Evolutionary conservation across 2,888 invertebrate genomes (phyloP), one percentile per base, ranked within the genome.

Genomic region (Eledone cirrhosa): DNA sequence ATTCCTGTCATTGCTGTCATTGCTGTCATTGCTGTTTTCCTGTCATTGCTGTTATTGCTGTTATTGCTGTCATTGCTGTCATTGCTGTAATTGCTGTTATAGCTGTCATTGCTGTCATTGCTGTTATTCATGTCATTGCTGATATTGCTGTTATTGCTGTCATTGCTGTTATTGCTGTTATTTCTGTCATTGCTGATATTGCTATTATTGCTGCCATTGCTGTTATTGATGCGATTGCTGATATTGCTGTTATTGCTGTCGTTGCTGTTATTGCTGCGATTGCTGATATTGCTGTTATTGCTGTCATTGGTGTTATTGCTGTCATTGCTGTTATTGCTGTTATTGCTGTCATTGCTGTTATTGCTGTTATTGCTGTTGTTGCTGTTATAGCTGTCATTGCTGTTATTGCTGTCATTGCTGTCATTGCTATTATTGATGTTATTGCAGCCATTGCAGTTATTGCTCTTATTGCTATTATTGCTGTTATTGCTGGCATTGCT

Each of bases 61-160:
- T 27, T 41, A 59, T 27, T 76, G 48, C 53, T 41, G 48, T 27
- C 48, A 59, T 27, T 41, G n/a, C n/a, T n/a, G n/a, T n/a, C n/a
- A n/a, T n/a, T n/a, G n/a, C n/a, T n/a, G n/a, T n/a, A n/a, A n/a
- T n/a, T n/a, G n/a, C n/a, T n/a, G n/a, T n/a, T n/a, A n/a, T n/a
- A n/a, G n/a, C n/a, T n/a, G n/a, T n/a, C n/a, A n/a, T n/a, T n/a
- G n/a, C n/a, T n/a, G n/a, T 24, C 24, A 27, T 27, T 69, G 24
- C 24, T 69, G 72, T 27, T 69, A 24, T 69, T 69, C 16, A 19
- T n/a, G n/a, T n/a, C n/a, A n/a, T n/a, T n/a, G n/a, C n/a, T n/a
- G n/a, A n/a, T n/a, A n/a, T n/a, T n/a, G 27, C 77, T 76, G 27
- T 41, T 76, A 22, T 19, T 76, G 77, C 77, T 69, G 72, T 27